These are phyloP conservation scores for Poecile atricapillus DNA, from an alignment of 2,113 vertebrate species.

Conservation along the genomic window DNA sequence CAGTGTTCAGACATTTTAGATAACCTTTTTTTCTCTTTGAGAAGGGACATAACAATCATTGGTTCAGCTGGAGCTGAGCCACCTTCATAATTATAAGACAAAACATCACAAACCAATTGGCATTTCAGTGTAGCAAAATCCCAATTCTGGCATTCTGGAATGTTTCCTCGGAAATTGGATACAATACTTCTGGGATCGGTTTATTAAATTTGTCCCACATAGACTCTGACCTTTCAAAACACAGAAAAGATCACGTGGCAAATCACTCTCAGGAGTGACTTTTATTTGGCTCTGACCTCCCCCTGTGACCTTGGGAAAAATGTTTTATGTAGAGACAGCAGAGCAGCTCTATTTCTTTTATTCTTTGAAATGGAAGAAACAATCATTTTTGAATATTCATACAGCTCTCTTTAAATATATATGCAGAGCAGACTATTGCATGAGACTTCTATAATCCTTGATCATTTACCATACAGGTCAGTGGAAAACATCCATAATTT, in stretches of 20 bases:
- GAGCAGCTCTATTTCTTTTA: not conserved
- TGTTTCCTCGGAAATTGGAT: constrained; percentile 14
- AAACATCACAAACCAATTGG: constrained; percentile 3
- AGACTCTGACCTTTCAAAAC: constrained; percentile 58
- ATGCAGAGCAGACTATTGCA: not conserved
- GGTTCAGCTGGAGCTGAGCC: not conserved
- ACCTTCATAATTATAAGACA: constrained; percentile 26
- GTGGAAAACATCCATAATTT: constrained; percentile 26
- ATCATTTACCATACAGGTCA: constrained; percentile 25
- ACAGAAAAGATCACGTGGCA: constrained; percentile 22
- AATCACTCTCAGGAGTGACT: constrained; percentile 29
- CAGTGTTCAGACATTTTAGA: not conserved
- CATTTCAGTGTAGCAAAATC: constrained; percentile 32
- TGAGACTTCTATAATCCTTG: not conserved
- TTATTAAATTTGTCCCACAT: constrained; percentile 62
- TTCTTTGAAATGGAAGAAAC: not conserved
- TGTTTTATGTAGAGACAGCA: not conserved
- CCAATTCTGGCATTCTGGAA: not conserved
- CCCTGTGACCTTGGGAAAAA: constrained; percentile 36
- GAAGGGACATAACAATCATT: not conserved
- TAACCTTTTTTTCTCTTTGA: not conserved
- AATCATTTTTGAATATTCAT: not conserved
- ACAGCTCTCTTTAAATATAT: constrained; percentile 2
- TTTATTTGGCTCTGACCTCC: constrained; percentile 26
- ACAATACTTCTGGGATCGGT: constrained; percentile 26